These are phyloP conservation scores for Rhyacichthys aspro DNA, from an alignment of 2,797 vertebrate species.

Conservation along the genomic window DNA sequence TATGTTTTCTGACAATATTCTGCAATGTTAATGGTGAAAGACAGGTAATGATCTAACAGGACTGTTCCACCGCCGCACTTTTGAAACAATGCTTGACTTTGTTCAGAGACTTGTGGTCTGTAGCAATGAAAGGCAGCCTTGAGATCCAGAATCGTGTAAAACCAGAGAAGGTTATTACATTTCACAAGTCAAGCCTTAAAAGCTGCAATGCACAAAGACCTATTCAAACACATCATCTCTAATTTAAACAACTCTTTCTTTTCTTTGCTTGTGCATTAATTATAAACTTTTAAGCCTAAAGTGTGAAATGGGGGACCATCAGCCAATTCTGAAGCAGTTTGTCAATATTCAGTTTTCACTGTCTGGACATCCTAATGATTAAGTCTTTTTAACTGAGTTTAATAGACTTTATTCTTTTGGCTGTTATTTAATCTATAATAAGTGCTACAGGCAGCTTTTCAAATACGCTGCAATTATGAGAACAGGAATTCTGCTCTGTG, in stretches of 20 bases:
- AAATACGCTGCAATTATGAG: conserved; percentile 70
- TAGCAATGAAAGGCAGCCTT: conserved; percentile 71
- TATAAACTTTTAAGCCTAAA: conserved; percentile 19
- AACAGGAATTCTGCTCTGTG: conserved; percentile 65
- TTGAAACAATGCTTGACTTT: conserved; percentile 69
- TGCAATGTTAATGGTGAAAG: conserved; percentile 45
- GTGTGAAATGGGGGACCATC: conserved; percentile 5
- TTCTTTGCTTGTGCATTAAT: not conserved
- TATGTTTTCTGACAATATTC: conserved; percentile 33
- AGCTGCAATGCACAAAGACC: conserved; percentile 39
- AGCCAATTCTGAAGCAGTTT: conserved; percentile 11
- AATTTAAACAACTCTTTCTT: conserved; percentile 53
- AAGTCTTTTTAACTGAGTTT: conserved; percentile 50
- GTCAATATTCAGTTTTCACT: conserved; percentile 26
- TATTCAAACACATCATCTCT: conserved; percentile 16
- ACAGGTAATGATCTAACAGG: conserved; percentile 47
- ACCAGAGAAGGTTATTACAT: conserved; percentile 68
- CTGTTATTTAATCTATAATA: conserved; percentile 62
- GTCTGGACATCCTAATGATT: conserved; percentile 49
- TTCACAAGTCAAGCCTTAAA: conserved; percentile 59
- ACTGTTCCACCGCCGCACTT: conserved; percentile 64
- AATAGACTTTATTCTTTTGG: conserved; percentile 57
- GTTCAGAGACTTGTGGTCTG: conserved; percentile 61
- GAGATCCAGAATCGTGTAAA: conserved; percentile 73
- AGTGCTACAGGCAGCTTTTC: conserved; percentile 65